Percentiles rank a stretch among this genome's conserved stretches.
phyloP scores from a whole-genome alignment of 2,113 vertebrate species.

The Falcunculus frontatus region DNA sequence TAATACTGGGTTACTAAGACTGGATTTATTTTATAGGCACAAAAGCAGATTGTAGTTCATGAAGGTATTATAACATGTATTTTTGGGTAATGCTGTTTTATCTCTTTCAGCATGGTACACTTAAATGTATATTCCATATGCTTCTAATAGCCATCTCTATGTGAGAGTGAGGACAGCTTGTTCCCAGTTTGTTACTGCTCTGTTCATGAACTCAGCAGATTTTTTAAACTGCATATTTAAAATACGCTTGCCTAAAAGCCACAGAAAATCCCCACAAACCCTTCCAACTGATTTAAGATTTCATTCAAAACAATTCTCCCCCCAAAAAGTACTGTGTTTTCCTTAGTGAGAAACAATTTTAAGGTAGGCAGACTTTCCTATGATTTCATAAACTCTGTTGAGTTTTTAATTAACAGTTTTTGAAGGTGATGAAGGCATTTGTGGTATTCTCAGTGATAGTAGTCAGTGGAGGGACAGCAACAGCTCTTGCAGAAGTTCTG shows the following conservation, averaged over 20 bases:
- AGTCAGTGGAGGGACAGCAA: not conserved
- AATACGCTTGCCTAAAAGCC: not conserved
- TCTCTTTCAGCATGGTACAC: not conserved
- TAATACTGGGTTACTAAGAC: slow-evolving; percentile 7
- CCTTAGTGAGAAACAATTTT: not conserved
- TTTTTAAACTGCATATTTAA: slow-evolving; percentile 8
- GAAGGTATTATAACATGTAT: not conserved
- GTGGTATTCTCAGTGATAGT: not conserved
- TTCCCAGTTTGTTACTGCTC: slow-evolving; percentile 18
- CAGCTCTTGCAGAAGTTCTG: not conserved
- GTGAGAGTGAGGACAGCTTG: not conserved
- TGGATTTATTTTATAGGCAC: slow-evolving; percentile 38
- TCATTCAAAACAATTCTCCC: not conserved
- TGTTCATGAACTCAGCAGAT: not conserved
- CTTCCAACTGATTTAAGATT: not conserved
- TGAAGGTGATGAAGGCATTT: not conserved
- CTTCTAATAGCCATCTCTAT: not conserved
- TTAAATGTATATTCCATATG: not conserved
- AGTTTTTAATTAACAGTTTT: slow-evolving; percentile 10
- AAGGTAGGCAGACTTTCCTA: not conserved
- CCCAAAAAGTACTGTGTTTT: not conserved
- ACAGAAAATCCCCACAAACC: not conserved
- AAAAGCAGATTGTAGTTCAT: slow-evolving; percentile 35
- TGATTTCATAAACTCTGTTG: not conserved
- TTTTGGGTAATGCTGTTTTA: slow-evolving; percentile 28